Base-by-base conservation (phyloP, 2,797 vertebrate species). In the Sparus aurata region DNA sequence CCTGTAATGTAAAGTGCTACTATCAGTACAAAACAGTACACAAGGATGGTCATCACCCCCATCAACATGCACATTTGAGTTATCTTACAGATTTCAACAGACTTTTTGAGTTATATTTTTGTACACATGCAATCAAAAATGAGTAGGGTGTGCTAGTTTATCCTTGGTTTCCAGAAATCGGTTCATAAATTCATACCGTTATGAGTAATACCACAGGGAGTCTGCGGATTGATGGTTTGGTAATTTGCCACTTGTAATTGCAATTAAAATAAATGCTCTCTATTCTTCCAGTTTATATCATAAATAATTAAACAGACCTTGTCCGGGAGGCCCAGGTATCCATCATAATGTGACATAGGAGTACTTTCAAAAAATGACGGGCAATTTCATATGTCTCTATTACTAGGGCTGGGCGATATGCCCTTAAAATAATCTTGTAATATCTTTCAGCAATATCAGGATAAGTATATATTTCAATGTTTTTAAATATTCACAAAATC, bases 31-130 rank as follows among this genome's bases (percentile, higher is more conserved):
- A 63, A 67, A 66, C 59, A 60, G 12, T 22, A 41, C 20, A 64
- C 12, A 54, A 46, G 34, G 47, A 74, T 64, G 80, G 81, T 79
- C 77, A 83, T 63, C 13, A 4, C 20, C 49, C 8, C 1, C 46
- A n/a, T 83, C 71, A 75, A 57, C 59, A 68, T 80, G 76, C 45
- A 74, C 23, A 69, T 81, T 20, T 59, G n/a, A 73, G 38, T 43
- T 47, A 60, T 27, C 20, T 57, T 52, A 20, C 5, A 68, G 6
- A 63, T 15, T 45, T 55, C 46, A 16, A 55, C 38, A 69, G 18
- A 58, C 43, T 69, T 53, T 16, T 25, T 45, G 55, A 12, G 4
- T 50, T 80, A 23, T 25, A 7, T n/a, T 1, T 8, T 3, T 66
- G 38, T 22, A 16, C 30, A n/a, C 13, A 0, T 20, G 22, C 9